These are phyloP conservation scores for Agrotis segetum DNA, from an alignment of 2,888 invertebrate genomes.

Conservation along the genomic window DNA sequence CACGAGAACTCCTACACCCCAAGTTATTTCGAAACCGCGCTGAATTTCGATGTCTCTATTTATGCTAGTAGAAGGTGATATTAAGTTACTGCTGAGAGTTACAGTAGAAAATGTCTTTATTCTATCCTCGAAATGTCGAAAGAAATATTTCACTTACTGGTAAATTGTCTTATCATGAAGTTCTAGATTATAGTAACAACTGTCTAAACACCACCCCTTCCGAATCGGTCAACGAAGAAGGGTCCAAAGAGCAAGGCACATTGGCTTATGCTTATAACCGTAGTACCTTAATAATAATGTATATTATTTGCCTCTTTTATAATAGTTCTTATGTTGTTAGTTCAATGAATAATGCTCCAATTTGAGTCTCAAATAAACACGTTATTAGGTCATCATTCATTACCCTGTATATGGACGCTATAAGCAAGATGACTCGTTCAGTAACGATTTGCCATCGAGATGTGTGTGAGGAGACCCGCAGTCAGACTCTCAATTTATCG, in stretches of 20 bases:
- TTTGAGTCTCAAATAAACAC: conserved; percentile 30
- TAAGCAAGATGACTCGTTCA: conserved; percentile 38
- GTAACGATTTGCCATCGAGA: conserved; percentile 51
- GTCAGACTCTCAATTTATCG: conserved; percentile 80
- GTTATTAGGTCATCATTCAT: conserved; percentile 25
- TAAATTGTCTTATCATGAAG: too few species aligned
- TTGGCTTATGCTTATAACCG: conserved; percentile 15
- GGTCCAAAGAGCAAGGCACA: background rate
- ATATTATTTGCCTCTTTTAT: conserved; percentile 10
- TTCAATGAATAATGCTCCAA: conserved; percentile 43
- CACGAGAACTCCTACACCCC: conserved; percentile 9
- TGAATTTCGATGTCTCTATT: conserved; percentile 9
- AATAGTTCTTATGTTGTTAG: conserved; percentile 16
- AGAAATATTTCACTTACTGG: too few species aligned
- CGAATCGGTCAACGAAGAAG: background rate
- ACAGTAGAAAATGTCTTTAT: too few species aligned
- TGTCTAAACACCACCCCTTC: background rate
- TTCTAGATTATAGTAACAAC: too few species aligned
- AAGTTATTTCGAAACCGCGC: conserved; percentile 18
- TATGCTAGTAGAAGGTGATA: background rate
- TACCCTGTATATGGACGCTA: conserved; percentile 39
- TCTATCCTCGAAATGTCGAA: background rate
- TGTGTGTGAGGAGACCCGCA: conserved; percentile 57
- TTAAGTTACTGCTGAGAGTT: background rate
- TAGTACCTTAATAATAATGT: too few species aligned